Evolutionary conservation across 2,888 invertebrate genomes (phyloP), one percentile per base, ranked within the genome.

Genomic region (Allophyes oxyacanthae): DNA sequence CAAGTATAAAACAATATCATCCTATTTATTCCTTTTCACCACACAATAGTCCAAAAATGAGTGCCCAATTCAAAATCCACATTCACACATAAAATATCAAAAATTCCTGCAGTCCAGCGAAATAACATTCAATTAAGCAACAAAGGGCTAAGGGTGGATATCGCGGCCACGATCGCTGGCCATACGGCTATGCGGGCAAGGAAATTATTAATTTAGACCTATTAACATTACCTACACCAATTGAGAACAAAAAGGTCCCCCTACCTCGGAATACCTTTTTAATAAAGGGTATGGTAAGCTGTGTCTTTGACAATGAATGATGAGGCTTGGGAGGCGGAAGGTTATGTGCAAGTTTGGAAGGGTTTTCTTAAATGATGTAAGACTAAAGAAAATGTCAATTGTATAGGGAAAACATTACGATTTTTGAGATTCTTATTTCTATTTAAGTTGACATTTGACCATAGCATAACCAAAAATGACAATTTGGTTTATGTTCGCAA

Each of bases 121-220:
- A 82, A 85, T 85, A 84, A 82, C 79, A 81, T 80, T 77, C 83
- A 87, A 87, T 87, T 85, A 86, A 75, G 68, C 78, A 78, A 87
- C 86, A 87, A 86, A 75, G 84, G 83, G 73, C 82, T 75, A 66
- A 74, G 82, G 83, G 78, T 66, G 64, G 60, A 64, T 82, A 83
- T 82, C 83, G 72, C 59, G 65, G 72, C 78, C 68, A 68, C 71
- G 77, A 74, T 70, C 72, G 61, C 20, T 20, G 20, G 20, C 20
- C 20, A 20, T 50, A 36, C 54, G 67, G 62, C 64, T 79, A 87
- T 87, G 87, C 88, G 87, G 88, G 87, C 75, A 68, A 85, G 88
- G 88, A 89, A 86, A 86, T 87, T 89, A 87, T 87, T 90, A 89
- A 88, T 89, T 90, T 88, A 80, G 79, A 83, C 83, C 83, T 87